Conservation (phyloP, 1,140 invertebrate species). For the Dreissena polymorpha region DNA sequence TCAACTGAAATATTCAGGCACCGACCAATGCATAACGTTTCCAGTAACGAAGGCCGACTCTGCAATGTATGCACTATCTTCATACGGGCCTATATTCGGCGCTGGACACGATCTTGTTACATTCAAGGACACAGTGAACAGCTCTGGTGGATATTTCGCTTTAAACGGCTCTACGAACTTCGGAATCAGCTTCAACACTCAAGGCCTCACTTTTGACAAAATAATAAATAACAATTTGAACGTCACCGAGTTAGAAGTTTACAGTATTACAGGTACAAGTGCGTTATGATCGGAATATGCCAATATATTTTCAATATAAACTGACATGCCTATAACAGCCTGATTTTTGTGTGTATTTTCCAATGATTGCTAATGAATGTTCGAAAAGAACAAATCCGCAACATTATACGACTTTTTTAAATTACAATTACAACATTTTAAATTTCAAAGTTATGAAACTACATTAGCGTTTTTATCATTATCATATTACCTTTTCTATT, state of each 20-base stretch:
- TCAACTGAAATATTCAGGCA: conserved; percentile 18
- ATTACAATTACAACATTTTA: no score
- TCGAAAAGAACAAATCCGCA: no score
- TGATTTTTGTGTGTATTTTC: no score
- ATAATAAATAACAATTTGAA: conserved; percentile 17
- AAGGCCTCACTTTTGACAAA: background rate
- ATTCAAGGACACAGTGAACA: conserved; percentile 6
- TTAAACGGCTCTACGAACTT: conserved; percentile 11
- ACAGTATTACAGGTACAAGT: conserved; percentile 40
- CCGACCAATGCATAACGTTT: background rate
- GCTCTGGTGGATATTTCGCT: background rate
- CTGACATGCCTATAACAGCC: no score
- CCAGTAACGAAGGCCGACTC: conserved; percentile 1
- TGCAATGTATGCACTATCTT: background rate
- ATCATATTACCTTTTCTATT: no score
- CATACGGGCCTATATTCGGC: conserved; percentile 43
- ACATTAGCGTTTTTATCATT: no score
- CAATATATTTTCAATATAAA: no score
- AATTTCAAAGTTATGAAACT: no score
- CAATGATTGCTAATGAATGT: no score
- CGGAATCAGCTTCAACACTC: background rate
- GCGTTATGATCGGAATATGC: no score
- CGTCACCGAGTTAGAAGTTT: conserved; percentile 44
- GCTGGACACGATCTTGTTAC: conserved; percentile 26
- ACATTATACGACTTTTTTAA: no score